phyloP scores from a whole-genome alignment of 2,113 vertebrate species.

The Muntiacus reevesi region DNA sequence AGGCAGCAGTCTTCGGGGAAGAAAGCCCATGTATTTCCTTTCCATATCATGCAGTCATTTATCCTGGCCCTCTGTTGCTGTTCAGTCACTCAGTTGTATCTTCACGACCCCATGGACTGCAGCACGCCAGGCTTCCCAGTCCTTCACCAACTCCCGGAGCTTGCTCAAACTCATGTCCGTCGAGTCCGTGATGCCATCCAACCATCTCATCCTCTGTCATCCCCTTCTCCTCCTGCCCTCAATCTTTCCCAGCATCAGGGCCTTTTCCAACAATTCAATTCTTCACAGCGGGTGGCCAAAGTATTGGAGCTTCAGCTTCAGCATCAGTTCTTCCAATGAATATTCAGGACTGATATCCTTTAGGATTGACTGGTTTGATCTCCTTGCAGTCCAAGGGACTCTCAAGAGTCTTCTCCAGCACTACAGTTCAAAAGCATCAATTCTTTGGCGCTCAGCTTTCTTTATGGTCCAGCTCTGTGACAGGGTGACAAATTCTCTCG shows the following conservation, averaged over 20 bases:
- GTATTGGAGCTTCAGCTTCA: neutral
- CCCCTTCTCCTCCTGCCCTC: neutral
- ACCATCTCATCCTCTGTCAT: neutral
- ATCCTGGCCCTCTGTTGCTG: neutral
- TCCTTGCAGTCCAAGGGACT: neutral
- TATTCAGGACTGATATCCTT: neutral
- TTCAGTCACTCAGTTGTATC: neutral
- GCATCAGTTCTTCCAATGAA: neutral
- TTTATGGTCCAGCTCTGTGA: neutral
- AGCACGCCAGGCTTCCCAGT: fast-evolving
- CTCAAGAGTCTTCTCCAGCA: neutral
- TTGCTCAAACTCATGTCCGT: neutral
- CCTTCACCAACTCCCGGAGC: neutral
- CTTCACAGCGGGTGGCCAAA: neutral
- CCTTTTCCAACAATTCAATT: neutral
- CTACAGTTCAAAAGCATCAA: neutral
- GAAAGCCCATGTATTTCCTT: neutral
- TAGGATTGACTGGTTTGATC: neutral
- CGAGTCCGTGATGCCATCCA: neutral
- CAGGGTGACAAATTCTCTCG: neutral
- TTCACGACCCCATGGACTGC: neutral
- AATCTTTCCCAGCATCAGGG: neutral
- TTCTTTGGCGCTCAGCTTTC: neutral
- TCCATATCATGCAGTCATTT: neutral
- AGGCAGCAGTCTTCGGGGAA: neutral